Conservation (phyloP, 37 sponge, comb jelly and placozoan species). For the Crambe crambe region DNA sequence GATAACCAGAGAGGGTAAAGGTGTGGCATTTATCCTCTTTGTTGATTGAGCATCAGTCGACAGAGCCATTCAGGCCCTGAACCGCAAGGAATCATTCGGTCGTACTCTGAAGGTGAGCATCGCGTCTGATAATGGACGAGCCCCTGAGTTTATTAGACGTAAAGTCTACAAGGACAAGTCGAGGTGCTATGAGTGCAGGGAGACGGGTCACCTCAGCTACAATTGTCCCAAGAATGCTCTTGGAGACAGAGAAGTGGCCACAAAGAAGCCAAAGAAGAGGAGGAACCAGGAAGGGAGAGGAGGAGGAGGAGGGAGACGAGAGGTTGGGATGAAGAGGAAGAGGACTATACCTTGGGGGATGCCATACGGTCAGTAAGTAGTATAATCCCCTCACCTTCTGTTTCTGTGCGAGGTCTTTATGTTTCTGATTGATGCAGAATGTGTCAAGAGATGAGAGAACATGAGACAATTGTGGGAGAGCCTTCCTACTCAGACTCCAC, state of each 20-base stretch:
- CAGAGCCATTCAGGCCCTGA: conserved; percentile 72
- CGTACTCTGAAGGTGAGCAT: conserved; percentile 84
- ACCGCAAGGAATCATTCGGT: conserved; percentile 89
- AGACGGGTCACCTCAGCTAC: conserved; percentile 94
- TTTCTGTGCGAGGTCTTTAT: too few species aligned
- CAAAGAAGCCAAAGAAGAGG: conserved; percentile 69
- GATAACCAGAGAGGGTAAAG: conserved; percentile 78
- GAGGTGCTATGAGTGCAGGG: conserved; percentile 94
- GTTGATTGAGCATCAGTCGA: conserved; percentile 74
- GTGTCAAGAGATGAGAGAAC: conserved; percentile 51
- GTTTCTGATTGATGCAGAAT: too few species aligned
- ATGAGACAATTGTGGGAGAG: neutral
- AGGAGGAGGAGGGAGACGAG: neutral
- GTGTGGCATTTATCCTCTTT: conserved; percentile 92
- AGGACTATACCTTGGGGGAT: conserved; percentile 64
- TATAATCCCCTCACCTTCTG: too few species aligned
- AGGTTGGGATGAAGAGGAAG: conserved; percentile 53
- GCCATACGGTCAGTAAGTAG: conserved; percentile 51
- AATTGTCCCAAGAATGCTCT: conserved; percentile 81
- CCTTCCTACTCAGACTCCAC: neutral
- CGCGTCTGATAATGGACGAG: conserved; percentile 91
- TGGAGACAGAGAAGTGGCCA: conserved; percentile 84
- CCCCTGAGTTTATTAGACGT: conserved; percentile 88
- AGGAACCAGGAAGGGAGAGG: conserved; percentile 43
- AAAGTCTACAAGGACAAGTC: conserved; percentile 85